phyloP scores from a whole-genome alignment of 2,797 vertebrate genomes.

The Cyprinella venusta region DNA sequence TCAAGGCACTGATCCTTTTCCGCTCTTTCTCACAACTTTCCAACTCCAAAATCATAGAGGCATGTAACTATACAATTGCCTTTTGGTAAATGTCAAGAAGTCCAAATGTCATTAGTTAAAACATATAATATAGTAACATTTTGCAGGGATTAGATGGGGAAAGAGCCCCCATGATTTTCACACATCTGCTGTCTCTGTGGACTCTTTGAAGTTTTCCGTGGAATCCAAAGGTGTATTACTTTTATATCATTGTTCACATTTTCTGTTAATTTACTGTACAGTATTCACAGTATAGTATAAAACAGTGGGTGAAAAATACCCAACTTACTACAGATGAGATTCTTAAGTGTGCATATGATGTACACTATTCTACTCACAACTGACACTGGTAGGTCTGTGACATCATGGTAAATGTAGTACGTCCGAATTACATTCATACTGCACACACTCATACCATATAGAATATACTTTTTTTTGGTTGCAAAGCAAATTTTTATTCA shows the following conservation, averaged over 20 bases:
- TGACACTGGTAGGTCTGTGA: not conserved
- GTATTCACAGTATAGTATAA: too few relatives aligned
- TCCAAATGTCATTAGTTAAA: not conserved
- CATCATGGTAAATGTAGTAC: not conserved
- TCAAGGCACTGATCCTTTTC: constrained; percentile 61
- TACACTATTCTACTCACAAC: not conserved
- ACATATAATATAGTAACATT: not conserved
- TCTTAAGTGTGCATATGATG: too few relatives aligned
- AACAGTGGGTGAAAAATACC: too few relatives aligned
- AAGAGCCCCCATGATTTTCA: not conserved
- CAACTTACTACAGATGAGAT: too few relatives aligned
- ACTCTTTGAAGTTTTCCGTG: not conserved
- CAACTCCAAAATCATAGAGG: constrained; percentile 70
- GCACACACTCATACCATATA: not conserved
- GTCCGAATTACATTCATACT: not conserved
- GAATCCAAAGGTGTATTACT: too few relatives aligned
- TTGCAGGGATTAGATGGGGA: not conserved
- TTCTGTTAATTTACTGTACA: too few relatives aligned
- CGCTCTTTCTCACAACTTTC: constrained; percentile 65
- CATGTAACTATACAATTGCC: constrained; percentile 62
- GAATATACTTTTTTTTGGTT: not conserved
- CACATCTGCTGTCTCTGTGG: constrained; percentile 12
- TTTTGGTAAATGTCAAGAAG: constrained; percentile 53
- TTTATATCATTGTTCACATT: not conserved
- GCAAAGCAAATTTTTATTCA: not conserved